phyloP scores from a whole-genome alignment of 2,888 invertebrate species.

The Chirona hameri region DNA sequence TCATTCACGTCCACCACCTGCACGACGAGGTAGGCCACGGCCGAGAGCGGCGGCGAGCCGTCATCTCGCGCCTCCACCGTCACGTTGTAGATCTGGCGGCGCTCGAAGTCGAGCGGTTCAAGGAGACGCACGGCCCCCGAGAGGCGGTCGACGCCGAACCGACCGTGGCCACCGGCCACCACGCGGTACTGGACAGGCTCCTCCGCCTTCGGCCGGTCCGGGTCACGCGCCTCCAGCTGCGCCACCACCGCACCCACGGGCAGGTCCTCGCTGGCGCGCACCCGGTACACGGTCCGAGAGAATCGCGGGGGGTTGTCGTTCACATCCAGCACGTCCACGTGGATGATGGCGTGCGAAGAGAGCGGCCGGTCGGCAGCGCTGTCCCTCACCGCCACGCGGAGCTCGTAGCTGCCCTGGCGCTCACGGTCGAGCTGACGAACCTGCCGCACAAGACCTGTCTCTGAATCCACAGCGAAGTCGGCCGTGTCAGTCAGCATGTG shows the following conservation, averaged over 20 bases:
- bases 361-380: constrained; percentile 61
- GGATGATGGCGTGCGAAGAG: constrained; percentile 75
- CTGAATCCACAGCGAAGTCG: constrained; percentile 71
- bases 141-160: constrained; percentile 75
- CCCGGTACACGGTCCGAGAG: constrained; percentile 56
- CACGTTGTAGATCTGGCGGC: constrained; percentile 81
- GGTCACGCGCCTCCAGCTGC: constrained; percentile 75
- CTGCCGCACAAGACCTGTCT: constrained; percentile 71
- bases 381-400: constrained; percentile 74
- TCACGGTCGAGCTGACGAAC: constrained; percentile 79
- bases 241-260: constrained; percentile 83
- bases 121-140: constrained; percentile 83
- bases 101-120: constrained; percentile 78
- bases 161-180: constrained; percentile 55
- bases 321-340: constrained; percentile 79
- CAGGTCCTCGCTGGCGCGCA: constrained; percentile 85
- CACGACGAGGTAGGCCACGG: constrained; percentile 71
- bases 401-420: constrained; percentile 71
- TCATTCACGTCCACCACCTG: constrained; percentile 83
- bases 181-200: constrained; percentile 56
- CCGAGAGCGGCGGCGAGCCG: constrained; percentile 73
- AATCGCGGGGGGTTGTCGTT: constrained; percentile 87
- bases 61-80: constrained; percentile 79
- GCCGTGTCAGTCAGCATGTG: constrained; percentile 67
- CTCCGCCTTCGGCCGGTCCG: constrained; percentile 79